These are phyloP conservation scores for Bombycilla garrulus DNA, from an alignment of 2,113 vertebrate genomes.

Conservation along the genomic window DNA sequence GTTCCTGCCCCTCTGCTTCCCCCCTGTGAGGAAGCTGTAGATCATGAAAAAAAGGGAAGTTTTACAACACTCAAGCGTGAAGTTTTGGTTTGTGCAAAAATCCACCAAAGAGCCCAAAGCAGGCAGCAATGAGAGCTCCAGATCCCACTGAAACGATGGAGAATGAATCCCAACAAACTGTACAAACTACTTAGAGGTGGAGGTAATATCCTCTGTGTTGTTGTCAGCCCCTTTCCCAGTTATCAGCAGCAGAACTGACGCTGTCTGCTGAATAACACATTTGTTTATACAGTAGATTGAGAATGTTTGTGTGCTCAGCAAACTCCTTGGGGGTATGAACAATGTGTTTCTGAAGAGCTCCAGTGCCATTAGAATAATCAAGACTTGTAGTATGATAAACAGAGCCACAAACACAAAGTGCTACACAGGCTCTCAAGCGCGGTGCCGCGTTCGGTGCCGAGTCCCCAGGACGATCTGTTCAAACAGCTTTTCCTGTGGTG, in stretches of 20 bases:
- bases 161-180: not conserved
- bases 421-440: not conserved
- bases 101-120: not conserved
- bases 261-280: slow-evolving; percentile 65
- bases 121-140: not conserved
- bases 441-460: not conserved
- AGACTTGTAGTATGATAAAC: slow-evolving; percentile 64
- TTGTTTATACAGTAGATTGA: slow-evolving; percentile 66
- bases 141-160: not conserved
- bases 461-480: slow-evolving; percentile 42
- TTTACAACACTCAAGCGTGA: accelerated
- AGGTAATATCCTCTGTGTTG: not conserved
- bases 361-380: slow-evolving; percentile 69
- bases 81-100: not conserved
- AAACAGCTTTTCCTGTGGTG: slow-evolving; percentile 25
- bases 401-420: slow-evolving; percentile 30
- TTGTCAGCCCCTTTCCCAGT: not conserved
- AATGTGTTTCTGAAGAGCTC: slow-evolving; percentile 51
- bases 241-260: slow-evolving; percentile 46
- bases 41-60: not conserved
- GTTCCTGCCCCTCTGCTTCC: not conserved
- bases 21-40: not conserved
- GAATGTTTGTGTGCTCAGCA: slow-evolving; percentile 30
- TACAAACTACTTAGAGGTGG: not conserved
- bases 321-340: slow-evolving; percentile 69